Percentiles rank a stretch among this genome's conserved stretches.
phyloP scores from a whole-genome alignment of 2,888 invertebrate species.

The Physocephala rufipes region DNA sequence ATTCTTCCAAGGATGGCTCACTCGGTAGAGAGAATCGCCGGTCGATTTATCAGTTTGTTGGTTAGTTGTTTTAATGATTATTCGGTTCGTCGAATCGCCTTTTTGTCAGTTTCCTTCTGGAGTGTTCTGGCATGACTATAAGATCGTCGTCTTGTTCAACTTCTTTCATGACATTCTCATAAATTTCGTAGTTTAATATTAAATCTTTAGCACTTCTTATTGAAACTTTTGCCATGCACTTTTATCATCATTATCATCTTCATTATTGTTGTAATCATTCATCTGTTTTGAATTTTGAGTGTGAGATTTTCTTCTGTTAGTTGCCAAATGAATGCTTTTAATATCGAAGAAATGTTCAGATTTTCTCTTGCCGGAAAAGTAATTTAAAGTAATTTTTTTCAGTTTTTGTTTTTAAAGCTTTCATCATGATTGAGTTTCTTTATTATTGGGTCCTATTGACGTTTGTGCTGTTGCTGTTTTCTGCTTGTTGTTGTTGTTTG shows the following conservation, averaged over 20 bases:
- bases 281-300: background rate
- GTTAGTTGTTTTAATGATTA: background rate
- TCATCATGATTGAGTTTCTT: slow-evolving; percentile 3
- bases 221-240: background rate
- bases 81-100: too few species aligned
- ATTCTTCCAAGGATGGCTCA: too few species aligned
- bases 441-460: too few species aligned
- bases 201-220: background rate
- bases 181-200: slow-evolving; percentile 27
- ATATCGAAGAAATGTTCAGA: too few species aligned
- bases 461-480: too few species aligned
- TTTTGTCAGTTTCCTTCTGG: slow-evolving; percentile 9
- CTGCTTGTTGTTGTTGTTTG: too few species aligned
- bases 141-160: too few species aligned
- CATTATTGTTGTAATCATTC: slow-evolving; percentile 7
- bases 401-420: slow-evolving; percentile 23
- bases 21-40: background rate
- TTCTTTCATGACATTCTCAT: background rate
- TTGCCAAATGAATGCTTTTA: background rate
- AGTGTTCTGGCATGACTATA: too few species aligned
- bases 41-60: background rate
- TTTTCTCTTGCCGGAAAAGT: slow-evolving; percentile 27
- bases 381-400: slow-evolving; percentile 25
- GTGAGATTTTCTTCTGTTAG: slow-evolving; percentile 22
- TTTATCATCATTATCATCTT: slow-evolving; percentile 18